A percentile compares a stretch with the other conserved stretches of the same genome.
phyloP scores from a whole-genome alignment of 2,888 invertebrate genomes.

The Monochamus alternatus region DNA sequence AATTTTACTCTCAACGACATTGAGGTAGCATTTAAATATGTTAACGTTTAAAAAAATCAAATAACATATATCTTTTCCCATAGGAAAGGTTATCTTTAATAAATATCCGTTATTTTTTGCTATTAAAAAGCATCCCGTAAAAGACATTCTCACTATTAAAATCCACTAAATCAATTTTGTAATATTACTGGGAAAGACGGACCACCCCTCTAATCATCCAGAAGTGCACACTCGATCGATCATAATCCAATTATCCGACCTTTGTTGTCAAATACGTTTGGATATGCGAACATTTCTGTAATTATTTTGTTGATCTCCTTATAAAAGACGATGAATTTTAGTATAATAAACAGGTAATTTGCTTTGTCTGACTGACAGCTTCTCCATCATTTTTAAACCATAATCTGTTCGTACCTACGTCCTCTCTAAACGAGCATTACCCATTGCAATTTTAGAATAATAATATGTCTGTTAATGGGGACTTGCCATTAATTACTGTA shows the following conservation, averaged over 20 bases:
- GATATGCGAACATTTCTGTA: constrained; percentile 29
- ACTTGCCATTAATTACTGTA: too few species aligned
- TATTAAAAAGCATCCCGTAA: constrained; percentile 7
- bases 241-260: constrained; percentile 36
- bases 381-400: constrained; percentile 23
- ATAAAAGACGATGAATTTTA: constrained; percentile 35
- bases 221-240: constrained; percentile 34
- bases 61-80: too few species aligned
- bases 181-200: constrained; percentile 28
- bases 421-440: too few species aligned
- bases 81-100: neutral
- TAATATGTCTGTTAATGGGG: too few species aligned
- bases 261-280: constrained; percentile 28
- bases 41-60: too few species aligned
- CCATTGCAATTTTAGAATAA: too few species aligned
- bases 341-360: constrained; percentile 30
- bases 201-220: constrained; percentile 33
- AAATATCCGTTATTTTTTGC: constrained; percentile 29
- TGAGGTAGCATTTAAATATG: too few species aligned
- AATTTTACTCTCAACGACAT: too few species aligned
- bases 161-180: constrained; percentile 22
- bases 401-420: too few species aligned
- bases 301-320: constrained; percentile 24
- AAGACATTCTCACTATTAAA: constrained; percentile 19
- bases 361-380: constrained; percentile 23